These are phyloP conservation scores for Nerophis lumbriciformis DNA, from an alignment of 2,113 vertebrate genomes.

Conservation along the genomic window DNA sequence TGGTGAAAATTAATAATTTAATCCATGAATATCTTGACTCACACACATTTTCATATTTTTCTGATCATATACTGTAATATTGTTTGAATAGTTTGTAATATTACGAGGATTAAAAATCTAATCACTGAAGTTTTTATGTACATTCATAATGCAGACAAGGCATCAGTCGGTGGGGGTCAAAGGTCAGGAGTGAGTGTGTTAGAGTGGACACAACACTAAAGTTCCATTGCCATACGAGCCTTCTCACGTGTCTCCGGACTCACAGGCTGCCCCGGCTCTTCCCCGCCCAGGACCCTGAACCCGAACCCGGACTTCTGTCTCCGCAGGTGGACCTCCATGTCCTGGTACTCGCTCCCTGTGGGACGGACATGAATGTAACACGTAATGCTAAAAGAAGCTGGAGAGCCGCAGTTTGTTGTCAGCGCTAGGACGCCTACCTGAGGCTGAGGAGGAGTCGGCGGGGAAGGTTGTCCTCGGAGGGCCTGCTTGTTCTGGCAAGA, in stretches of 20 bases:
- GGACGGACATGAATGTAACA: not conserved
- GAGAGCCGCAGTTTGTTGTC: too few species aligned
- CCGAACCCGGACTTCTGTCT: constrained; percentile 97
- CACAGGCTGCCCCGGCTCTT: constrained; percentile 96
- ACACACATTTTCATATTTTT: too few species aligned
- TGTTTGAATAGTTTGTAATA: too few species aligned
- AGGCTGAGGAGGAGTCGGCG: constrained; percentile 76
- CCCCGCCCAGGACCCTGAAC: constrained; percentile 95
- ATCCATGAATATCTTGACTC: too few species aligned
- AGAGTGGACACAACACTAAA: constrained; percentile 47
- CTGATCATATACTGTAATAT: too few species aligned
- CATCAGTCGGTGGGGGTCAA: constrained; percentile 49
- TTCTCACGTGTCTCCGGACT: constrained; percentile 81
- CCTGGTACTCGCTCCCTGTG: constrained; percentile 86
- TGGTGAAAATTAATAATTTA: too few species aligned
- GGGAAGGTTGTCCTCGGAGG: constrained; percentile 85
- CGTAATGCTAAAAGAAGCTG: too few species aligned
- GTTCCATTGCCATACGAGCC: constrained; percentile 69
- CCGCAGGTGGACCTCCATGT: constrained; percentile 92
- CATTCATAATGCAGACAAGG: constrained; percentile 31
- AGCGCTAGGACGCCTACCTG: constrained; percentile 74
- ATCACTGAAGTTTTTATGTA: constrained; percentile 2
- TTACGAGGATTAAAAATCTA: not conserved
- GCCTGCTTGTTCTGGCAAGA: constrained; percentile 81
- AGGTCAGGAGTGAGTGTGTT: constrained; percentile 53